Evolutionary conservation across 2,113 vertebrate species (phyloP), one percentile per base, ranked within the genome.

Genomic region (Tapirus terrestris): DNA sequence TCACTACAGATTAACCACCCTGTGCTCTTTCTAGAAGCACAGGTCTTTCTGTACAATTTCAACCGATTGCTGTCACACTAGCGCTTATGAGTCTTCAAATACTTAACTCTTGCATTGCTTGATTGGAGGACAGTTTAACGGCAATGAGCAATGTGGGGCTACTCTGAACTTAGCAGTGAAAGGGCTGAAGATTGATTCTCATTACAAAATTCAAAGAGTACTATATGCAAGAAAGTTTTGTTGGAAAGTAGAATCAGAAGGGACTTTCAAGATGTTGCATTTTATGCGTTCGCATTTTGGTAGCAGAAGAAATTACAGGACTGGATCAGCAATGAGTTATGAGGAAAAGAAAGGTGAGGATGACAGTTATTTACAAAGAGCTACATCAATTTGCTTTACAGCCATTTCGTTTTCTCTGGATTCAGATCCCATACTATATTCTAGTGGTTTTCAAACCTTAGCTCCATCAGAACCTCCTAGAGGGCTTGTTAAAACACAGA

Each of bases 81-180:
- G 86, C 23, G 67, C 33, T 65, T 73, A 56, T 1, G 70, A 89
- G 45, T 39, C 84, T 92, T 96, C 45, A 94, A 94, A 95, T 95
- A 75, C 79, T 95, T 96, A 96, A 96, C 75, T 51, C 83, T 60
- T 92, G 94, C 73, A 83, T 21, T 76, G 77, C 75, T 88, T 87
- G 70, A 61, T 1, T 58, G 76, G 76, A 97, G 31, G 75, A 51
- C 3, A 89, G 53, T 80, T 89, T 83, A 95, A 89, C 10, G 23
- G 31, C 70, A 96, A 61, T 31, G 53, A 84, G 20, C 70, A 72
- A 20, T 33, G 27, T 65, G 36, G 29, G n/a, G 20, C n/a, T 88
- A 61, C 53, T 72, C 43, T 94, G 61, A 86, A 79, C 9, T 97
- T 77, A 75, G 45, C 70, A 92, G 9, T 83, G 75, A 75, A 82